Base-by-base conservation (phyloP, 2,888 invertebrate species). In the Callyntrura sp. region DNA sequence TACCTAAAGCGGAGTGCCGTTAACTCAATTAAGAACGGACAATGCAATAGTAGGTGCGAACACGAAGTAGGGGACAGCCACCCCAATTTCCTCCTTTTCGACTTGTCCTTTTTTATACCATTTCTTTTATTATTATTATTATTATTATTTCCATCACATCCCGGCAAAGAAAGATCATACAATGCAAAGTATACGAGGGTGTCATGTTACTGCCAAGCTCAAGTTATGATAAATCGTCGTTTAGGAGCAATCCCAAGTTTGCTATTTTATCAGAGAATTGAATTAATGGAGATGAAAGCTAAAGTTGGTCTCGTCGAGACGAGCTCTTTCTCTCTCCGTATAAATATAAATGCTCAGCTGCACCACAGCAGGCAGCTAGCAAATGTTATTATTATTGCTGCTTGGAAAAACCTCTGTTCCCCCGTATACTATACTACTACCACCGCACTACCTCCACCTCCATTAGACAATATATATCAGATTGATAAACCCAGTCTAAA, bases 131-230 rank as follows among this genome's bases (percentile, higher is more conserved):
- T 51, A n/a, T 23, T 51, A 76, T 76, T 23, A 73, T 68, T 68
- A 25, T 73, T 87, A 35, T 82, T 83, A 65, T 88, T 84, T 88
- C 83, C 78, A 88, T 88, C 60, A 81, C 51, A 70, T 65, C 70
- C 70, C 14, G 23, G 23, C 57, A 76, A 65, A 43, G 76, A 48
- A 68, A 68, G 17, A 68, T n/a, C 48, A 35, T 23, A 51, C 35
- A 79, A 28, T 62, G 14, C 25, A 83, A 84, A 45, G 35, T 86
- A 79, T 82, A 82, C 65, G 35, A 48, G 35, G 65, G 90, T 87
- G 87, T 90, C 90, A 90, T 90, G 90, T 90, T 90, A 90, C 87
- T 87, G 87, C 90, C 90, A 90, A 65, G 87, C 84, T 79, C 62
- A 90, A 90, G 84, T 90, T 90, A 87, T 90, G 90, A 90, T 90